These are phyloP conservation scores for Rhyacichthys aspro DNA, from an alignment of 2,797 vertebrate species.

Conservation along the genomic window DNA sequence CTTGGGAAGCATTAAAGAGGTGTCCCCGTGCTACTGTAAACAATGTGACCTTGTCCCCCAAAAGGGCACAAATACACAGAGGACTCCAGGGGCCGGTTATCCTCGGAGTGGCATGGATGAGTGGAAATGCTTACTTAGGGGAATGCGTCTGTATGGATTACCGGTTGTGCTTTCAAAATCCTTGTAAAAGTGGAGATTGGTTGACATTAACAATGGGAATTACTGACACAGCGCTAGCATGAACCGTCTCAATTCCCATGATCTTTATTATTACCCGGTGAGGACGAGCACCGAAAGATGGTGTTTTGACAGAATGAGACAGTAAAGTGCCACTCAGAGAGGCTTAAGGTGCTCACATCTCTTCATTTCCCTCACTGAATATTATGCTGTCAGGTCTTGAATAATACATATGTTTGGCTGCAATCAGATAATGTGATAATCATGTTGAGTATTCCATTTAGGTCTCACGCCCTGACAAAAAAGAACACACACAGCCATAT, in stretches of 20 bases:
- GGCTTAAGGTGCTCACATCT: constrained; percentile 37
- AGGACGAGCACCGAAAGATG: constrained; percentile 2
- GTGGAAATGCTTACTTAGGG: constrained; percentile 22
- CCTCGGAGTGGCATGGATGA: constrained; percentile 40
- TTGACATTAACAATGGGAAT: constrained; percentile 41
- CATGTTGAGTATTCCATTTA: constrained; percentile 52
- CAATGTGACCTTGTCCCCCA: constrained; percentile 62
- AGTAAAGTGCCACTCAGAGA: constrained; percentile 36
- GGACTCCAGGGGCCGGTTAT: constrained; percentile 50
- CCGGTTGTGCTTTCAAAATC: constrained; percentile 39
- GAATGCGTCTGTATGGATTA: constrained; percentile 36
- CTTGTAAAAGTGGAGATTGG: constrained; percentile 31
- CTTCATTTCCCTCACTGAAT: constrained; percentile 48
- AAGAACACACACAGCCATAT: constrained; percentile 20
- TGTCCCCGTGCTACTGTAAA: constrained; percentile 47
- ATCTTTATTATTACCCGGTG: constrained; percentile 12
- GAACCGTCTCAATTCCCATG: constrained; percentile 16
- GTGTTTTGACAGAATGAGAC: constrained; percentile 38
- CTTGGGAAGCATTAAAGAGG: constrained; percentile 42
- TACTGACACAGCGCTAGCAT: constrained; percentile 16
- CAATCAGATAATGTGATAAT: constrained; percentile 70
- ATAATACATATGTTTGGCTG: constrained; percentile 64
- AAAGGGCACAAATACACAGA: constrained; percentile 48
- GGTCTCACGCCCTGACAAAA: constrained; percentile 40
- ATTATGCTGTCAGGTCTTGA: constrained; percentile 52